Evolutionary conservation across 2,113 vertebrate species (phyloP), one percentile per base, ranked within the genome.

Genomic region (Hemiprocne comata): DNA sequence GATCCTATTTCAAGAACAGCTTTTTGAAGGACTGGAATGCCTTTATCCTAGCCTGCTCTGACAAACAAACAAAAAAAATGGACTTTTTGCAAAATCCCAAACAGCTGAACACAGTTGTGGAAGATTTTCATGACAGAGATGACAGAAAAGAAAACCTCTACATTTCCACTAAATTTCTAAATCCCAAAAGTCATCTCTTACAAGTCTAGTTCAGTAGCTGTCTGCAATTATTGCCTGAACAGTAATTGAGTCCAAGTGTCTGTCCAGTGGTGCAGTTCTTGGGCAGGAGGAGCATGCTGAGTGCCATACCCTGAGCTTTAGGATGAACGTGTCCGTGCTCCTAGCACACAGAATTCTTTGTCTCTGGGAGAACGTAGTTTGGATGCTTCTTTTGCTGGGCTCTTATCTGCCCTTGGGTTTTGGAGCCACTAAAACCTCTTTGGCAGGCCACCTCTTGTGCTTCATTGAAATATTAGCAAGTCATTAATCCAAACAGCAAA

Each of bases 81-180:
- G 26, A 26, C 3, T 60, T 75, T 55, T 55, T 55, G 17, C 54
- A 31, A 55, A 29, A 17, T 54, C 15, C 9, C 53, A 17, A 55
- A 18, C 9, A 18, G 17, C 17, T 55, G 6, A n/a, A 44, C 0
- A 0, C 3, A 6, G 2, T 16, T 54, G 40, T 44, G 51, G 40
- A 55, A 23, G 40, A 29, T 61, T 65, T 28, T 44, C 34, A 2
- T 0, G 2, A 36, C 0, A 7, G 50, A 73, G 25, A 9, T 29
- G 54, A 33, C 21, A 65, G 38, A 60, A 65, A 26, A 69, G 17
- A 73, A 95, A 38, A 23, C 5, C 8, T 61, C 25, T 34, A 4
- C 3, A 7, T 20, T 50, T 58, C 4, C 10, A 61, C 25, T 38
- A 4, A 4, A 6, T 24, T 50, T 62, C 66, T 87, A 60, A 19